These are phyloP conservation scores for Sisor rabdophorus DNA, from an alignment of 2,113 vertebrate genomes.

Conservation along the genomic window DNA sequence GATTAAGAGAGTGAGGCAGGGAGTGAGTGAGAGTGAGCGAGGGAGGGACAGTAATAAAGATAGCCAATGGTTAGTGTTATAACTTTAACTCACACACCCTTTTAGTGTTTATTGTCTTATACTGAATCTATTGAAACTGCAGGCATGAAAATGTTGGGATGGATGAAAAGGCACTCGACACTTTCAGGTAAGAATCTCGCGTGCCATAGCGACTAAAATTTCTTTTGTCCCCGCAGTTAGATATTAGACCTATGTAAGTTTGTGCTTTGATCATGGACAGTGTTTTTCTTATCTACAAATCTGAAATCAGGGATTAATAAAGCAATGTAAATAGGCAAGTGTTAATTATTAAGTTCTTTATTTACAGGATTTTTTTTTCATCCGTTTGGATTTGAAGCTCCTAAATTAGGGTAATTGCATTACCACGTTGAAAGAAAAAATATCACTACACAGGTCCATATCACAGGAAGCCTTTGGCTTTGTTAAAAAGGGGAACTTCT, in stretches of 20 bases:
- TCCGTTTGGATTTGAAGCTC: background rate
- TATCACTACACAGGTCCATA: too few species aligned
- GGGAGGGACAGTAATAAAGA: too few species aligned
- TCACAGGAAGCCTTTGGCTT: constrained; percentile 24
- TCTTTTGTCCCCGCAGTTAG: background rate
- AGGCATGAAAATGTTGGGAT: background rate
- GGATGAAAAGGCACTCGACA: constrained; percentile 21
- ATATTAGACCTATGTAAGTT: background rate
- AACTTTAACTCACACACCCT: too few species aligned
- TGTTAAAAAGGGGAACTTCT: background rate
- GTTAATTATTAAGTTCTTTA: background rate
- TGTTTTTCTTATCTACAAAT: background rate
- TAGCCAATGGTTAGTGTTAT: too few species aligned
- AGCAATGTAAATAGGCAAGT: background rate
- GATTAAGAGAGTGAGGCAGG: too few species aligned
- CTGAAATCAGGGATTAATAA: background rate
- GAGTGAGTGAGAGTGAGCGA: too few species aligned
- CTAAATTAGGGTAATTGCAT: constrained; percentile 11
- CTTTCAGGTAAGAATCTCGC: background rate
- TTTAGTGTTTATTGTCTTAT: constrained; percentile 15
- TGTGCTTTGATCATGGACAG: constrained; percentile 13
- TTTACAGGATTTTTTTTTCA: too few species aligned
- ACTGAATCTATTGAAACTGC: background rate
- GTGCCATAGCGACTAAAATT: background rate
- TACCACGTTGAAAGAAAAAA: background rate